Percentiles rank a stretch among this genome's conserved stretches.
phyloP scores from a whole-genome alignment of 2,797 vertebrate species.

The Scolopax bukidnonensis region DNA sequence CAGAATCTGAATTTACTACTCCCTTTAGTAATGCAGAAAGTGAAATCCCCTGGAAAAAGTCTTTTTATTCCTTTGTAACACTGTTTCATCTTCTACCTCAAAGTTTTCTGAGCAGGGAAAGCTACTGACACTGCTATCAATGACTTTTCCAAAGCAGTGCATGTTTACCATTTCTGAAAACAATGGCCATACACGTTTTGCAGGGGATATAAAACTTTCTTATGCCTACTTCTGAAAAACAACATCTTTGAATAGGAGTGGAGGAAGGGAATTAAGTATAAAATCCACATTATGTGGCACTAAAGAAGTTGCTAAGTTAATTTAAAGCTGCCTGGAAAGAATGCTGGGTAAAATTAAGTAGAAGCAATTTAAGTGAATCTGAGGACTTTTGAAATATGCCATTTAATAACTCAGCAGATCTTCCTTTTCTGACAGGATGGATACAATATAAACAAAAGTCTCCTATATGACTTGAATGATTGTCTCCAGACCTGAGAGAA shows the following conservation, averaged over 20 bases:
- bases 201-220: neutral
- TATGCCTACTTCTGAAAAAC: neutral
- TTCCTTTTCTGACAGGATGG: neutral
- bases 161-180: neutral
- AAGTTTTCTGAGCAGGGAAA: neutral
- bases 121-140: neutral
- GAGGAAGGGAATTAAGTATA: neutral
- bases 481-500: neutral
- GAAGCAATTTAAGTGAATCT: neutral
- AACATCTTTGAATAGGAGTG: neutral
- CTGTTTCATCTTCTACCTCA: neutral
- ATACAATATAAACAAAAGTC: neutral
- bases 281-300: neutral
- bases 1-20: neutral
- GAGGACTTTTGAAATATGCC: neutral
- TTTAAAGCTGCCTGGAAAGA: neutral
- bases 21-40: neutral
- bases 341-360: neutral
- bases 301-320: neutral
- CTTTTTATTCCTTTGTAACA: neutral
- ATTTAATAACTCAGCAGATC: neutral
- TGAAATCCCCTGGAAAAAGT: constrained; percentile 15
- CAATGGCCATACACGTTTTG: neutral
- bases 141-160: neutral
- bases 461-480: neutral